Base-by-base conservation (phyloP, 92 coral and sea anemone species). In the Epizoanthus stellaris region DNA sequence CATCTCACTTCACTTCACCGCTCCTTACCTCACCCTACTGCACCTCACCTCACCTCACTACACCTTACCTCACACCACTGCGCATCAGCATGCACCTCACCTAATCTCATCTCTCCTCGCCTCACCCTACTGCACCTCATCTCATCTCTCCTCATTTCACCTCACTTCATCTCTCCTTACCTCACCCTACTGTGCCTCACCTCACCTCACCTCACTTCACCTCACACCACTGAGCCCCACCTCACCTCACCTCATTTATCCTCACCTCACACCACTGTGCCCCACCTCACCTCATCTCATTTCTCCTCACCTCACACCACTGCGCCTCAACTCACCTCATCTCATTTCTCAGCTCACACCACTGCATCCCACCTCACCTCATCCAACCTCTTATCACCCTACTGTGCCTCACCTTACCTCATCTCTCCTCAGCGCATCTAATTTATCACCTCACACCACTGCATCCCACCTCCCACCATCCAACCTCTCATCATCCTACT, bases 201-300 rank as follows among this genome's bases (percentile, higher is more conserved):
- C 34, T 30, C 34, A 30, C 34, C 53, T 82, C 57, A 56, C 86
- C 34, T n/a, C 61, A 60, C 40, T 40, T 20, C 42, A 76, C 52
- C 42, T 76, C 40, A 4, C 42, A 12, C 11, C 67, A 67, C 21
- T 8, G 3, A 1, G 43, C 80, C 19, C 9, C 34, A 76, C 82
- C 6, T 76, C 25, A 57, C 69, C 2, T 57, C 30, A 58, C 16
- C 10, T 38, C 9, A 2, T 21, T 66, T 7, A 23, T 39, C 49
- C n/a, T n/a, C 17, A 40, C 42, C 75, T 6, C 21, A 16, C 54
- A 17, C 1, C 34, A 30, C 34, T 25, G 57, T 49, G n/a, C 39
- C 16, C 8, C 39, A 67, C 34, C 67, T 30, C 15, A 53, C 40
- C 68, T n/a, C 42, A 6, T 10, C 12, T 47, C 54, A 47, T 10